Evolutionary conservation across 2,888 invertebrate genomes (phyloP).

Genomic region (Anagyrus pseudococci): DNA sequence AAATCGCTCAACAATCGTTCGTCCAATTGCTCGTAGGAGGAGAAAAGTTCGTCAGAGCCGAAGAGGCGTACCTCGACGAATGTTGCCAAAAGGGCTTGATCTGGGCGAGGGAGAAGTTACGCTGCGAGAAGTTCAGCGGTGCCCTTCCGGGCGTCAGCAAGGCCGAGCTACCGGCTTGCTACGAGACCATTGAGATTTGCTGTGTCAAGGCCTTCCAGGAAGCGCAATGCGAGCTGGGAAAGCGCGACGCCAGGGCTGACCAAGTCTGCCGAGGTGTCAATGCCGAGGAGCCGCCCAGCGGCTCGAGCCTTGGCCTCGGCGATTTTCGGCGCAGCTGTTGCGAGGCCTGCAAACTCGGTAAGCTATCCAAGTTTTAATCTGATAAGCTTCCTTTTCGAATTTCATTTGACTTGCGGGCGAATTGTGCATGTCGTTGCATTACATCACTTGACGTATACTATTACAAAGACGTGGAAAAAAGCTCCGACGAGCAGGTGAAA

Average conservation of each 20-base stretch:
- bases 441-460: no score
- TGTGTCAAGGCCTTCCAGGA: constrained; percentile 64
- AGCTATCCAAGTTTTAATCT: background rate
- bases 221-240: constrained; percentile 64
- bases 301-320: constrained; percentile 41
- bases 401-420: no score
- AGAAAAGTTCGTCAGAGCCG: background rate
- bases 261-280: constrained; percentile 51
- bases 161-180: constrained; percentile 68
- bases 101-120: constrained; percentile 63
- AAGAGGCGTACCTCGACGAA: constrained; percentile 46
- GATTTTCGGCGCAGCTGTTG: constrained; percentile 58
- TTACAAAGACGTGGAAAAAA: no score
- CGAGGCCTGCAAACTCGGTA: constrained; percentile 58
- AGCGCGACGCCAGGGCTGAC: constrained; percentile 63
- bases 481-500: no score
- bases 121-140: constrained; percentile 63
- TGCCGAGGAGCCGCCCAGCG: constrained; percentile 40
- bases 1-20: background rate
- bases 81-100: constrained; percentile 66
- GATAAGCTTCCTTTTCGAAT: no score
- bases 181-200: constrained; percentile 71
- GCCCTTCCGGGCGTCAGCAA: constrained; percentile 66
- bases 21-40: background rate
- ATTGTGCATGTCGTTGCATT: no score